A percentile compares a stretch with the other conserved stretches of the same genome.
Evolutionary conservation across 2,797 vertebrate genomes (phyloP).

Genomic region (Pelochelys cantorii): DNA sequence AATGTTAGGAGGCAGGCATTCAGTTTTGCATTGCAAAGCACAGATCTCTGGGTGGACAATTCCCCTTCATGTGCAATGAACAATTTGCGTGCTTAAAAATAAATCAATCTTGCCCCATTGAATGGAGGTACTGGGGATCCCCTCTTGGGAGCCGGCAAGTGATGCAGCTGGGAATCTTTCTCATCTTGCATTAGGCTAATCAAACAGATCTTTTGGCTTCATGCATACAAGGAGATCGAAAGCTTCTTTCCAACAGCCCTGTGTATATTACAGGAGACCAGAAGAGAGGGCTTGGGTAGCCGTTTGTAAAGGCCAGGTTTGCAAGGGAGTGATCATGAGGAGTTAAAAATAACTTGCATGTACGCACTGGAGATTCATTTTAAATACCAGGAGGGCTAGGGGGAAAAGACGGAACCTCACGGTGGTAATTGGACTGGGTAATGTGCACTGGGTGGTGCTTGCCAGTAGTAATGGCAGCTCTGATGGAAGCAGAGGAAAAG

Average conservation of each 20-base stretch:
- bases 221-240: background rate
- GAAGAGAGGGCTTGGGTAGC: background rate
- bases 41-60: background rate
- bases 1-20: background rate
- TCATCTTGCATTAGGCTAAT: background rate
- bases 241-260: background rate
- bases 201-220: background rate
- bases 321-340: slow-evolving; percentile 8
- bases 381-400: background rate
- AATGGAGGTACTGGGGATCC: slow-evolving; percentile 13
- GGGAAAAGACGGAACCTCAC: background rate
- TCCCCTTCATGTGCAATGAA: slow-evolving; percentile 18
- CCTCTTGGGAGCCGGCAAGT: background rate
- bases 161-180: background rate
- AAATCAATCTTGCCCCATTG: background rate
- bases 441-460: background rate
- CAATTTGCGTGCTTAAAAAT: slow-evolving; percentile 22
- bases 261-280: background rate
- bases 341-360: background rate
- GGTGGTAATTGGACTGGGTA: slow-evolving; percentile 2
- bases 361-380: background rate
- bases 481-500: background rate
- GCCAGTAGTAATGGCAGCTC: background rate
- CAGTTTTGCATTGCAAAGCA: background rate
- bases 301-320: background rate